Base-by-base conservation (phyloP, 2,888 invertebrate species). In the Zelleria hepariella region DNA sequence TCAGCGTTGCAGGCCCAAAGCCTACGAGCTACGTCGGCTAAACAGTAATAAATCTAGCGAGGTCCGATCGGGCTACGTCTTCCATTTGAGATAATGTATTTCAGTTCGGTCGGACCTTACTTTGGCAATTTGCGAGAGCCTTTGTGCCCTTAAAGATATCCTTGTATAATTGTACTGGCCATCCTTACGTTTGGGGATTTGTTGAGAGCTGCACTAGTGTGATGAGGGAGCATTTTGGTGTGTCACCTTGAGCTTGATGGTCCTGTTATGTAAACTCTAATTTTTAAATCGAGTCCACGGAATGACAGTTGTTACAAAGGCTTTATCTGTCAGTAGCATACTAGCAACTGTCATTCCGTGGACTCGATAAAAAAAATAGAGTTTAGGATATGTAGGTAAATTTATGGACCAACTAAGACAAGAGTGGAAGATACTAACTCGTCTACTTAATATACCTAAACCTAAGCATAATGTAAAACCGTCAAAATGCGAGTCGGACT, bases 111-210 rank as follows among this genome's bases (percentile, higher is more conserved):
- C 81, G 81, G 78, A 81, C 84, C 85, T 86, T 85, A 86, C 86
- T 88, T 87, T 84, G 83, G 84, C 84, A 86, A 87, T 86, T 87
- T 86, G 86, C 80, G 86, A 84, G 75, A 81, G 85, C 87, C 87
- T 87, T 86, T 86, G 86, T 84, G 83, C 85, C 86, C 85, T 82
- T 74, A 80, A 86, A 87, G 87, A 87, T 86, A 86, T 86, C 20
- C 86, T 86, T 82, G 75, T 74, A 86, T 86, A 74, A 83, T 86
- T 85, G 84, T 85, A 76, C 73, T 67, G 76, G 72, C 70, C 71
- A 70, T 70, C 67, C 66, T 71, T 77, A 73, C 75, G 69, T 66
- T 56, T 62, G 66, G 62, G 62, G 70, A 63, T 54, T 65, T 2
- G 64, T 63, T 62, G 62, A 73, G 71, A 77, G 8, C 59, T 68